Evolutionary conservation across 2,888 invertebrate species (phyloP).

Genomic region (Torymus aiolomorphi): DNA sequence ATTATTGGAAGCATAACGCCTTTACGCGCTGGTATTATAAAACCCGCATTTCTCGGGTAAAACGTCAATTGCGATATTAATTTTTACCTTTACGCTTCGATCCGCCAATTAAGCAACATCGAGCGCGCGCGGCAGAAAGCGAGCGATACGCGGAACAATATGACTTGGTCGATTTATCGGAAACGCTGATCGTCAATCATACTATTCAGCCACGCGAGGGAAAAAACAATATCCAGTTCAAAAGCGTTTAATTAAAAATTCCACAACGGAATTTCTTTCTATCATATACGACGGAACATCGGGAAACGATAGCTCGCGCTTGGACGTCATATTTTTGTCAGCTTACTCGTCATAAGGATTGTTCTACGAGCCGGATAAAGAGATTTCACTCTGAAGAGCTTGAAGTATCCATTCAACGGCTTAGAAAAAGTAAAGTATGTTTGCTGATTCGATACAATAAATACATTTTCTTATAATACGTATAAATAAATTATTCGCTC

Average conservation of each 20-base stretch:
- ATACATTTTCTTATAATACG: too few relatives aligned
- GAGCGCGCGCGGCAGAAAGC: neutral
- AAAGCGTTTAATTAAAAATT: slow-evolving; percentile 55
- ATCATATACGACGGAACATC: slow-evolving; percentile 6
- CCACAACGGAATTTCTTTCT: slow-evolving; percentile 41
- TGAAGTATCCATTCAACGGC: too few relatives aligned
- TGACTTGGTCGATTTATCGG: slow-evolving; percentile 44
- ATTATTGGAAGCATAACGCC: too few relatives aligned
- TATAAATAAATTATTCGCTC: too few relatives aligned
- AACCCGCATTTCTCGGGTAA: neutral
- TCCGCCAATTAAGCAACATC: slow-evolving; percentile 22
- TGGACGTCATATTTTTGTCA: too few relatives aligned
- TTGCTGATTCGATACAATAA: too few relatives aligned
- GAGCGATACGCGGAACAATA: slow-evolving; percentile 15
- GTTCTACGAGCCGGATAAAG: too few relatives aligned
- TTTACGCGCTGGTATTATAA: too few relatives aligned
- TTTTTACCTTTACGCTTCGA: slow-evolving; percentile 21
- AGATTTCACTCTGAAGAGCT: too few relatives aligned
- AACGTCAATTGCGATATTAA: neutral
- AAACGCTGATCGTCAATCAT: slow-evolving; percentile 36
- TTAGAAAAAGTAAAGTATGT: too few relatives aligned
- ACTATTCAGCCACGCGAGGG: slow-evolving; percentile 6
- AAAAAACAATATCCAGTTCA: slow-evolving; percentile 46
- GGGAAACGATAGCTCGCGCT: slow-evolving; percentile 30
- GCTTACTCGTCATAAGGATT: too few relatives aligned